Base-by-base conservation (phyloP, 2,113 vertebrate species). In the Neogobius melanostomus region DNA sequence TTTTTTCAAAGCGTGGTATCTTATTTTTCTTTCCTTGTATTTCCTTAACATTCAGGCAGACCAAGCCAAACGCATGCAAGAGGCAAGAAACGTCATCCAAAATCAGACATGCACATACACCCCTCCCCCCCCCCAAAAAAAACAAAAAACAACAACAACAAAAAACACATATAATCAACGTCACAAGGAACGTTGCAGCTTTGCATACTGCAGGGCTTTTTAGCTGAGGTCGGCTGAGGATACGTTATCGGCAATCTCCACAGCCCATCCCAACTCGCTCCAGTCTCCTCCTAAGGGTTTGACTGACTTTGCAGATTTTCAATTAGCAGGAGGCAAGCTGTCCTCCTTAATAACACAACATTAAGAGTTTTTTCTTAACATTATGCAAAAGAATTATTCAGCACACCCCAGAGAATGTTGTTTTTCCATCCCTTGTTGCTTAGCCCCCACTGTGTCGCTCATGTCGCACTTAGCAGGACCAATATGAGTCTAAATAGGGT, bases 301-400 rank as follows among this genome's bases (percentile, higher is more conserved):
- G 69, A 67, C 68, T 83, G 83, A 84, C 81, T 85, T 73, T 75
- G 83, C 80, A 85, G 62, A 81, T 85, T 87, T 85, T 83, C 80
- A 84, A 73, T 86, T 77, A 85, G 68, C 81, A 21, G 8, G 65
- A 68, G 72, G 74, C 79, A 86, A 82, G 83, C 71, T 80, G 68
- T 69, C 80, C 66, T 81, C 52, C 70, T 85, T 87, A 84, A 85
- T 87, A 82, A 86, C 61, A 50, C 64, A 45, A 54, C 63, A 76
- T 85, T 85, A 82, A 68, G 66, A 89, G 59, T 75, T 82, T 76
- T 57, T 76, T 57, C 43, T 44, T 59, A 69, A 46, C 77, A 81
- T 81, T 81, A 79, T 76, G 71, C 75, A 66, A 50, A 51, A 68
- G 64, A 68, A 74, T 81, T 79, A 81, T 76, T 68, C 76, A 72